phyloP scores from a whole-genome alignment of 2,888 invertebrate species.

The Bombylius discolor region DNA sequence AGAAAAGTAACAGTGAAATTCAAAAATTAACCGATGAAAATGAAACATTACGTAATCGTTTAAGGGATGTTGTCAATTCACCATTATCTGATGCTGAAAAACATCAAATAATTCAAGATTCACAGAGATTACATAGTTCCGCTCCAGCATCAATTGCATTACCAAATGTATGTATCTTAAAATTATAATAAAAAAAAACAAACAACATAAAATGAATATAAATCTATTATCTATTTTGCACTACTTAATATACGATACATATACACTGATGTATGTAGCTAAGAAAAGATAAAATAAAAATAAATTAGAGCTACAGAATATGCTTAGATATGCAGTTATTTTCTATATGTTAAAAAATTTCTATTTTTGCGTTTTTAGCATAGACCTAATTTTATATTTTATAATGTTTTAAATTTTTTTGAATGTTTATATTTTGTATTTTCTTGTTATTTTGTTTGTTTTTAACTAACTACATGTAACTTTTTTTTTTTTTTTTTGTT shows the following conservation, averaged over 20 bases:
- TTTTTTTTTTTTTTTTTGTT: background rate
- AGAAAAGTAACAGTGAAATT: slow-evolving; percentile 35
- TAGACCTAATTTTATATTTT: background rate
- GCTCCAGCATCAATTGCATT: slow-evolving; percentile 65
- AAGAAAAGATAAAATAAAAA: too few relatives aligned
- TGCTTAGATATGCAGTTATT: too few relatives aligned
- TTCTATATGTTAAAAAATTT: background rate
- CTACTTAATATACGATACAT: too few relatives aligned
- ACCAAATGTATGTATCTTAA: slow-evolving; percentile 29
- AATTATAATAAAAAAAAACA: background rate
- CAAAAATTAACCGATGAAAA: slow-evolving; percentile 61
- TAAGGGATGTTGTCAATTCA: slow-evolving; percentile 67
- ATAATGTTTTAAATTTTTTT: background rate
- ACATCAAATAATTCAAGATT: slow-evolving; percentile 62
- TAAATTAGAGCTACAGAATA: too few relatives aligned
- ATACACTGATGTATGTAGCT: too few relatives aligned
- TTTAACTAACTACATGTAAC: background rate
- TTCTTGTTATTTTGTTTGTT: background rate
- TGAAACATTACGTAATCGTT: slow-evolving; percentile 56
- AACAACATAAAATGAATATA: too few relatives aligned
- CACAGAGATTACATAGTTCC: slow-evolving; percentile 57
- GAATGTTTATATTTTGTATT: too few relatives aligned
- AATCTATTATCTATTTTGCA: too few relatives aligned
- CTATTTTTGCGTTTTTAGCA: background rate
- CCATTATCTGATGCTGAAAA: slow-evolving; percentile 73